These are phyloP conservation scores for Cordilura impudica DNA, from an alignment of 2,888 invertebrate species.

Conservation along the genomic window DNA sequence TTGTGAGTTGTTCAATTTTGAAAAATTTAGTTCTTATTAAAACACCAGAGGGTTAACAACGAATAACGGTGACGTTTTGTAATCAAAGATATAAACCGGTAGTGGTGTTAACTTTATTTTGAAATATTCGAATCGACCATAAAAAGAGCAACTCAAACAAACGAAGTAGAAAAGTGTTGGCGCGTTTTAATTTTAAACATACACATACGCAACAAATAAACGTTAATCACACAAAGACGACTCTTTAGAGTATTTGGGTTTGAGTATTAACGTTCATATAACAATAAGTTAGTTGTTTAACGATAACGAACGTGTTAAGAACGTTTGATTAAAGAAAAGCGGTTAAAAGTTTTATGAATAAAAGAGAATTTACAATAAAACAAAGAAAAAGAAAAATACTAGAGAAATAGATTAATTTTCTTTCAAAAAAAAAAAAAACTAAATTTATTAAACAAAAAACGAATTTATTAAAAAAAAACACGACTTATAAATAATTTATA, in stretches of 20 bases:
- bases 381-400: constrained; percentile 29
- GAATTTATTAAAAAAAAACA: constrained; percentile 20
- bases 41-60: constrained; percentile 57
- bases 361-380: constrained; percentile 19
- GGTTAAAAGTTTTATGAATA: constrained; percentile 15
- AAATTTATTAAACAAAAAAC: constrained; percentile 24
- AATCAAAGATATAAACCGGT: constrained; percentile 1
- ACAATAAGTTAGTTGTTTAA: constrained; percentile 57
- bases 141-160: neutral
- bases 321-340: constrained; percentile 38
- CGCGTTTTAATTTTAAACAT: constrained; percentile 48
- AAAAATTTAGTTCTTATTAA: constrained; percentile 55
- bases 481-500: neutral
- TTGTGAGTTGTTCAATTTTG: neutral
- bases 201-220: constrained; percentile 28
- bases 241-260: constrained; percentile 28
- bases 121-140: neutral
- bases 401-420: constrained; percentile 5
- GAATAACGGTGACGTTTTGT: constrained; percentile 32
- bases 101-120: constrained; percentile 11
- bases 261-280: constrained; percentile 51
- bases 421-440: neutral
- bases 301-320: constrained; percentile 63
- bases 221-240: constrained; percentile 43
- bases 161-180: constrained; percentile 28